These are phyloP conservation scores for Nysson spinosus DNA, from an alignment of 2,888 invertebrate genomes.

Conservation along the genomic window DNA sequence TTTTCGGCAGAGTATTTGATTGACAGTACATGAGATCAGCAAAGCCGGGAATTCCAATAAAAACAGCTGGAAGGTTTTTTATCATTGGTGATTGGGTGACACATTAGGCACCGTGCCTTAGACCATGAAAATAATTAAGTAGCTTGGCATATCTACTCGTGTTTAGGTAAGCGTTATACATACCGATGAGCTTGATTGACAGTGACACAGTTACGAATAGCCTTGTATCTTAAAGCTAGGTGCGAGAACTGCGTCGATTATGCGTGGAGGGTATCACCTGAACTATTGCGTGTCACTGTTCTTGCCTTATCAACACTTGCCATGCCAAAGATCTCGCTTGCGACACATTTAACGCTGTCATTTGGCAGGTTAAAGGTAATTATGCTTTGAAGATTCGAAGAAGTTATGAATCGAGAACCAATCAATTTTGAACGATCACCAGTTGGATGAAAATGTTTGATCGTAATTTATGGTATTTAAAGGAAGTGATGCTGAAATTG, in stretches of 20 bases:
- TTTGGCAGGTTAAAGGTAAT: no score
- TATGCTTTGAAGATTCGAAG: no score
- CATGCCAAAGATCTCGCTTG: slow-evolving; percentile 26
- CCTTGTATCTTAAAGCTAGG: slow-evolving; percentile 64
- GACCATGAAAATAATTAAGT: slow-evolving; percentile 65
- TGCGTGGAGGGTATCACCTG: slow-evolving; percentile 41
- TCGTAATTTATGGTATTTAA: no score
- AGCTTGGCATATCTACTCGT: slow-evolving; percentile 63
- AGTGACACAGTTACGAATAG: slow-evolving; percentile 73
- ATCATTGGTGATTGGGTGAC: background rate
- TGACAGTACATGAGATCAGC: no score
- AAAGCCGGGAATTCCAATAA: no score
- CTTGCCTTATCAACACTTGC: slow-evolving; percentile 10
- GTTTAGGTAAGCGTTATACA: slow-evolving; percentile 70
- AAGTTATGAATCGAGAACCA: no score
- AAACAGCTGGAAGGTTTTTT: no score
- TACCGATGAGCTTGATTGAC: slow-evolving; percentile 74
- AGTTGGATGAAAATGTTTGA: no score
- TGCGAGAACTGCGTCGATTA: slow-evolving; percentile 58
- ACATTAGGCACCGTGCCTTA: slow-evolving; percentile 12
- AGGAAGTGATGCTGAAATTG: no score
- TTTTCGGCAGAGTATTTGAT: no score
- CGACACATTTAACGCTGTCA: background rate
- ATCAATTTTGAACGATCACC: no score
- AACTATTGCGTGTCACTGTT: slow-evolving; percentile 29